Evolutionary conservation across 2,888 invertebrate genomes (phyloP), one percentile per base, ranked within the genome.

Genomic region (Acanthosepion esculentum): DNA sequence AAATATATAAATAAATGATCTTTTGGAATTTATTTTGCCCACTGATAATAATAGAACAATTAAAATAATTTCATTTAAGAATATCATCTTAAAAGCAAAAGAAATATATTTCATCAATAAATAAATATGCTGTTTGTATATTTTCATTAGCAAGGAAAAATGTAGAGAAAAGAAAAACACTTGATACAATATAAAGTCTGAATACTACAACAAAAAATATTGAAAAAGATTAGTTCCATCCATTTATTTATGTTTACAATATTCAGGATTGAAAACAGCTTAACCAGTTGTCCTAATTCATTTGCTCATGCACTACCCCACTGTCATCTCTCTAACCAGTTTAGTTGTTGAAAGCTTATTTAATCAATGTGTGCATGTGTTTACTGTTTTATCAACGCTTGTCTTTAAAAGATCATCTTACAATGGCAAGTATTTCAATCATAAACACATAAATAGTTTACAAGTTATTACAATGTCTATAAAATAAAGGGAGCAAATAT

Each of bases 161-260:
- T 78, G 78, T 78, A n/a, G 10, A 78, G 18, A 78, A 78, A 78
- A n/a, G n/a, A n/a, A n/a, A 78, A 78, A 10, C 78, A 78, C n/a
- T n/a, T 15, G 33, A 12, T 4, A 78, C n/a, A 78, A 78, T 78
- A 59, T 59, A 59, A 59, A 59, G 4, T 78, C 12, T 78, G 78
- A 78, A 78, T 78, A n/a, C 78, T 18, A 78, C n/a, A n/a, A 78
- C 78, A n/a, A n/a, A n/a, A 41, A 78, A 78, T 78, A 78, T n/a
- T 78, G n/a, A 78, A 78, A 78, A 78, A n/a, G n/a, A 78, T 78
- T 78, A 78, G 78, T n/a, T n/a, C 59, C 78, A 78, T n/a, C 78
- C 78, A 78, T 78, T 33, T 18, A n/a, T 15, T 78, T n/a, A 15
- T 78, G 41, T 78, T 12, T 78, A 15, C n/a, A 78, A 78, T 15